phyloP scores from a whole-genome alignment of 2,797 vertebrate species.

The Sylvilagus floridanus region DNA sequence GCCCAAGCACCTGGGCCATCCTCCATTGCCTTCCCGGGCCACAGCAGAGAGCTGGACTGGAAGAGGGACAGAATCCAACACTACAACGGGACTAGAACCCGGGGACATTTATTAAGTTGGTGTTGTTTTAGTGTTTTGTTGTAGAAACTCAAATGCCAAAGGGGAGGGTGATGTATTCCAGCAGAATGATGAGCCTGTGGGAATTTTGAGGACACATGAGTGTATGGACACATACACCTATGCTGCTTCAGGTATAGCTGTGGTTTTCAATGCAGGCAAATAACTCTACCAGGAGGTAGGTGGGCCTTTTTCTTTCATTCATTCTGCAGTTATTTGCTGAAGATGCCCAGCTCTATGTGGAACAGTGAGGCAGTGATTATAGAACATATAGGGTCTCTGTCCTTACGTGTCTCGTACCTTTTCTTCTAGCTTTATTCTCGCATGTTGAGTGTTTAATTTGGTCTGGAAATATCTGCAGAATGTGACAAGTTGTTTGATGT shows the following conservation, averaged over 20 bases:
- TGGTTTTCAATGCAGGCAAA: conserved; percentile 48
- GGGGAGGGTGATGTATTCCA: conserved; percentile 36
- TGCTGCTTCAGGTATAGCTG: not conserved
- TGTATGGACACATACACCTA: not conserved
- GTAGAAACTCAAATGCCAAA: not conserved
- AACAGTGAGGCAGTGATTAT: conserved; percentile 31
- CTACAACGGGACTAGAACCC: too few relatives aligned
- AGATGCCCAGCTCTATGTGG: not conserved
- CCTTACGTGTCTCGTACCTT: not conserved
- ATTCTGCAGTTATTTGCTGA: conserved; percentile 49
- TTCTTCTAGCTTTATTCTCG: conserved; percentile 59
- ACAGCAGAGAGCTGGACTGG: too few relatives aligned
- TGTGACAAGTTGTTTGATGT: conserved; percentile 45
- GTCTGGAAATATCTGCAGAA: conserved; percentile 27
- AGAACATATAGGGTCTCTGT: not conserved
- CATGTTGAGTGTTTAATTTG: conserved; percentile 35
- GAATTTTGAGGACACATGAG: not conserved
- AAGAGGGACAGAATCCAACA: too few relatives aligned
- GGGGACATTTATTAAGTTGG: conserved; percentile 33
- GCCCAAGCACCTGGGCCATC: too few relatives aligned
- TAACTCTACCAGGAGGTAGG: not conserved
- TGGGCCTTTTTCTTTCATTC: conserved; percentile 19
- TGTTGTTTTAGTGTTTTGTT: conserved; percentile 57
- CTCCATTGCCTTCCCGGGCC: too few relatives aligned
- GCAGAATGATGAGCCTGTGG: not conserved